Evolutionary conservation across 2,888 invertebrate species (phyloP), one percentile per base, ranked within the genome.

Genomic region (Ophonus ardosiacus): DNA sequence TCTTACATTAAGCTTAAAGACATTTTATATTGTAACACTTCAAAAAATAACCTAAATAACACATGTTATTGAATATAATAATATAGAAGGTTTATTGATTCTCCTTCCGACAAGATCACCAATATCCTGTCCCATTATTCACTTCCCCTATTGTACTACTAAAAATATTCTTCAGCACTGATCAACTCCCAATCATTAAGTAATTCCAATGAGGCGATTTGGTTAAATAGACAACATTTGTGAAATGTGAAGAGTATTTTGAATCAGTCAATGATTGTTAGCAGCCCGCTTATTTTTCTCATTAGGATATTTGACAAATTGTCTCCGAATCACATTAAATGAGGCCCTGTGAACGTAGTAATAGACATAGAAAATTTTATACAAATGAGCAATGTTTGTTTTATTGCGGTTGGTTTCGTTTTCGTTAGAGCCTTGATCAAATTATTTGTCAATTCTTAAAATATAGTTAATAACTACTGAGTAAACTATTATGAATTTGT

Each of bases 301-400:
- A 31, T 51, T 81, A 63, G 61, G 81, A 63, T 43, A 31, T 40
- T 81, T 65, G 61, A 63, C 81, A 81, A 63, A 43, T 40, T 38
- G 43, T 61, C 71, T 74, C 6, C 40, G 21, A 76, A 84, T 84
- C 84, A 84, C 84, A 84, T 84, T 59, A 63, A 84, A 84, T 78
- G 65, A 84, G 84, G 84, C 84, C 81, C 24, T 81, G 17, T 84
- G 17, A 84, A 84, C 63, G 74, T 76, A 59, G 74, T 84, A 68
- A 74, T 74, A 59, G 40, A 63, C 40, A 63, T 81, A 83, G 59
- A 74, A 83, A 84, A 65, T 76, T 78, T 84, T 84, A 78, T 84
- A 84, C 78, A 84, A 76, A 78, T 84, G 84, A 84, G 84, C 84
- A 84, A 78, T 84, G 59, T 78, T 84, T 78, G 57, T 63, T 63